phyloP scores from a whole-genome alignment of 2,113 vertebrate species.

The Eclectus roratus region DNA sequence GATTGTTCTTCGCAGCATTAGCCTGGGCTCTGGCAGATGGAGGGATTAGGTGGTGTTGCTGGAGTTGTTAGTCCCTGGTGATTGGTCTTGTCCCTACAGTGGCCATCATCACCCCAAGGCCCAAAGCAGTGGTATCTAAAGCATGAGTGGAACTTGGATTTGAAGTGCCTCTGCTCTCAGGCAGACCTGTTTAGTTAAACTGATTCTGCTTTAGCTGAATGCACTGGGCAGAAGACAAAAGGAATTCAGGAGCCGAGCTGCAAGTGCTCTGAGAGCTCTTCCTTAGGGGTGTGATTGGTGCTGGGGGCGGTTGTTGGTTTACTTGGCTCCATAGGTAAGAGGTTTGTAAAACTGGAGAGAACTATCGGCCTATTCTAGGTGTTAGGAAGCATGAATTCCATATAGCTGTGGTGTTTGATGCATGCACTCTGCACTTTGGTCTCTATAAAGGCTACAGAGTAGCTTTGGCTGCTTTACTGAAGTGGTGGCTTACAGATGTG shows the following conservation, averaged over 20 bases:
- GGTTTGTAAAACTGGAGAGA: fast-evolving
- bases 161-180: background rate
- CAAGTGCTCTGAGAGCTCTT: background rate
- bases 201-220: fast-evolving
- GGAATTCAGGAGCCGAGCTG: background rate
- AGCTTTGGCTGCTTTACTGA: background rate
- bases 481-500: background rate
- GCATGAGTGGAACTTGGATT: background rate
- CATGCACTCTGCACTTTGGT: background rate
- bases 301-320: background rate
- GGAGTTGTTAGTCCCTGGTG: background rate
- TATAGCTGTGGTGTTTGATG: background rate
- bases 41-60: background rate
- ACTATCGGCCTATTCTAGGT: background rate
- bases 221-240: background rate
- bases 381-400: fast-evolving
- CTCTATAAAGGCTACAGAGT: fast-evolving
- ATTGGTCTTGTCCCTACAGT: background rate
- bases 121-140: too few relatives aligned
- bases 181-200: fast-evolving
- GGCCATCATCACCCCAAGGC: fast-evolving
- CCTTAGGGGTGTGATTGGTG: background rate
- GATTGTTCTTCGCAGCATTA: background rate
- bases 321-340: fast-evolving
- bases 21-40: background rate